phyloP scores from a whole-genome alignment of 2,113 vertebrate genomes.

The Notechis scutatus region DNA sequence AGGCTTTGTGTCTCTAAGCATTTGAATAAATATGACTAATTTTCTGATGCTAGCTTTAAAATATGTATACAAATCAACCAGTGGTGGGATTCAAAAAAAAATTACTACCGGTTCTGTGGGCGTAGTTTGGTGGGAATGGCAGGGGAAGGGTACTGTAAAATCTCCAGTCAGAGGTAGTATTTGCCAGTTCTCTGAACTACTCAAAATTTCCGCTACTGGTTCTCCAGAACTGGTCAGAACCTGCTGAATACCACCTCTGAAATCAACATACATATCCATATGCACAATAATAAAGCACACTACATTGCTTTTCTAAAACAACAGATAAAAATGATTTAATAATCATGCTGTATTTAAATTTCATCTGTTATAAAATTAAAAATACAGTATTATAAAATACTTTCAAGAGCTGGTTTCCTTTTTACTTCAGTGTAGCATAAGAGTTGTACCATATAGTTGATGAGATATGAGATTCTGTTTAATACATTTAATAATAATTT shows the following conservation, averaged over 20 bases:
- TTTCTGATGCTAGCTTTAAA: neutral
- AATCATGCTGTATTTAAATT: neutral
- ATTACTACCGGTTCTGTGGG: too few relatives aligned
- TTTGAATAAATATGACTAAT: neutral
- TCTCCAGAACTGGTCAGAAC: too few relatives aligned
- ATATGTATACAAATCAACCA: neutral
- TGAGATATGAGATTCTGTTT: neutral
- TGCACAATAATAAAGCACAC: neutral
- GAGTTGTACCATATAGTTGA: neutral
- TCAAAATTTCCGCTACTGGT: too few relatives aligned
- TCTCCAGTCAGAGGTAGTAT: too few relatives aligned
- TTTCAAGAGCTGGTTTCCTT: neutral
- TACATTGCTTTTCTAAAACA: neutral
- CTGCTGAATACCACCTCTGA: too few relatives aligned
- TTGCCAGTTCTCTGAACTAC: too few relatives aligned
- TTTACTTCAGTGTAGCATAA: neutral
- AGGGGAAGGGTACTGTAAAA: too few relatives aligned
- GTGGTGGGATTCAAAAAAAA: too few relatives aligned
- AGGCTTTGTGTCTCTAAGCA: neutral
- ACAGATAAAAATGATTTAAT: neutral
- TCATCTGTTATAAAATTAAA: neutral
- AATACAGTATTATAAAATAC: neutral
- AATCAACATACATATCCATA: neutral
- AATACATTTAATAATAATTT: neutral
- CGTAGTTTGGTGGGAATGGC: too few relatives aligned